Percentiles rank a stretch among this genome's conserved stretches.
phyloP scores from a whole-genome alignment of 2,797 vertebrate genomes.

The Orientallactaga sibirica region DNA sequence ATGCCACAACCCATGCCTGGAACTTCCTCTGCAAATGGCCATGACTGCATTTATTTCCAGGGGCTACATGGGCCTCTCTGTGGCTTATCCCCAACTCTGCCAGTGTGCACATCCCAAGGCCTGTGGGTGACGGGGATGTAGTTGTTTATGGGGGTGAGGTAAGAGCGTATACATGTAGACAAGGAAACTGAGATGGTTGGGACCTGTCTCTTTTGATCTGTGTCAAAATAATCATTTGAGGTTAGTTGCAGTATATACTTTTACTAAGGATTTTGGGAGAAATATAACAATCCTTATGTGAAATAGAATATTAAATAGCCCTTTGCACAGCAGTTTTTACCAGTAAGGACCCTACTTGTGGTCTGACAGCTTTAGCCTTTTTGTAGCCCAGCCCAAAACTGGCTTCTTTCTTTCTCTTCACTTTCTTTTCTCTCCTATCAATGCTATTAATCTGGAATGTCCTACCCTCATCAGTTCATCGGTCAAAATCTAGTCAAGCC shows the following conservation, averaged over 20 bases:
- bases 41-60: neutral
- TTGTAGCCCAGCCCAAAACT: neutral
- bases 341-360: neutral
- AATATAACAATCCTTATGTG: neutral
- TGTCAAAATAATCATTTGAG: constrained; percentile 20
- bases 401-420: neutral
- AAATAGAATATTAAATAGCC: neutral
- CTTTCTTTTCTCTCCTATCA: neutral
- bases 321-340: neutral
- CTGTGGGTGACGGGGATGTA: neutral
- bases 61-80: neutral
- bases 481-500: neutral
- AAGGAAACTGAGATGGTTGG: neutral
- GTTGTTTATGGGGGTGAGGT: neutral
- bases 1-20: neutral
- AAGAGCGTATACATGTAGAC: neutral
- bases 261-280: neutral
- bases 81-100: neutral
- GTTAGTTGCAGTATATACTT: neutral
- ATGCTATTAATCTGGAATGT: neutral
- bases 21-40: neutral
- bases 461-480: neutral
- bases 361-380: neutral
- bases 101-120: neutral
- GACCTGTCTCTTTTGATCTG: constrained; percentile 35